These are phyloP conservation scores for Bufo bufo DNA, from an alignment of 2,113 vertebrate genomes.

Conservation along the genomic window DNA sequence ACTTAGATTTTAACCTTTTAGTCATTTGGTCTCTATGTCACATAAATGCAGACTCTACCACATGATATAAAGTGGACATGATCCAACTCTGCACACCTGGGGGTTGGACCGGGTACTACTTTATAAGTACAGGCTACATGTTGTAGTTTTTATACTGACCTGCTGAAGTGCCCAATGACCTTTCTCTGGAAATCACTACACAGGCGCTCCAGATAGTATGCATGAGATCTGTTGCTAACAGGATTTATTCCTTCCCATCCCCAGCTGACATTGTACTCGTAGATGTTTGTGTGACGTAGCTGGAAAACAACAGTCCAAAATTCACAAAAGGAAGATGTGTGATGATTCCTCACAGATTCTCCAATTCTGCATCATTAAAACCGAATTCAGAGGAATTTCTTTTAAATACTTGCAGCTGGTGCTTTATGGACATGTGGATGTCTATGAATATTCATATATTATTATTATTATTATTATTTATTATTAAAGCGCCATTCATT, in stretches of 20 bases:
- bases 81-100: background rate
- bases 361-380: too few relatives aligned
- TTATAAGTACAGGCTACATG: background rate
- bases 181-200: conserved; percentile 66
- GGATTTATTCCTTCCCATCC: conserved; percentile 67
- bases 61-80: background rate
- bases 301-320: conserved; percentile 49
- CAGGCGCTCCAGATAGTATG: conserved; percentile 67
- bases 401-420: too few relatives aligned
- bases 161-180: conserved; percentile 63
- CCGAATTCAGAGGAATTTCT: too few relatives aligned
- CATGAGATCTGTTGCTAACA: conserved; percentile 66
- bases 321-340: background rate
- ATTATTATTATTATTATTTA: too few relatives aligned
- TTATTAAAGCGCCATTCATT: too few relatives aligned
- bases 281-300: conserved; percentile 72
- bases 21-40: too few relatives aligned
- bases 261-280: conserved; percentile 68
- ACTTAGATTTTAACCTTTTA: too few relatives aligned
- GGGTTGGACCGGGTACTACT: too few relatives aligned
- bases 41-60: too few relatives aligned
- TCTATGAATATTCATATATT: too few relatives aligned
- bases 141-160: conserved; percentile 54
- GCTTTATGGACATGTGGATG: too few relatives aligned
- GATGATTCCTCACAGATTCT: background rate